Base-by-base conservation (phyloP, 2,113 vertebrate species). In the Oreochromis spilurus region DNA sequence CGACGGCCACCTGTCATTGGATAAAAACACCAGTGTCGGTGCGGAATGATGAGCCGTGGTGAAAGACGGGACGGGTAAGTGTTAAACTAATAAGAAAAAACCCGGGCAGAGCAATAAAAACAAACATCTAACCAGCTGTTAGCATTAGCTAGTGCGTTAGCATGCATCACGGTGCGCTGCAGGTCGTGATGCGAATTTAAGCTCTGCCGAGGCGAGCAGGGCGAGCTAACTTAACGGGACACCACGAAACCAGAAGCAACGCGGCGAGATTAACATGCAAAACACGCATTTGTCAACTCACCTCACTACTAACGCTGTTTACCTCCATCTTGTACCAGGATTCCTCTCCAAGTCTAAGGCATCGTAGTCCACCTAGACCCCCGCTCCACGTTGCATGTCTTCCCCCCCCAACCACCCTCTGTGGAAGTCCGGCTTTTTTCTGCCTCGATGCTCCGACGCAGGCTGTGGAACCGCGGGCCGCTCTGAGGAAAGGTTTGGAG, bases 291-390 rank as follows among this genome's bases (percentile, higher is more conserved):
- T 50, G 9, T 85, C 43, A 50, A 95, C 96, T 93, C 95, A 97
- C 95, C 96, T 96, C 96, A 86, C 95, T 93, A 90, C 96, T 95
- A 86, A 96, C 94, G 93, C 95, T 96, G 93, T 96, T 97, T 95
- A 97, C 96, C 96, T 98, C 98, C 97, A 98, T 98, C 96, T 97
- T 97, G 96, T 97, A 95, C 96, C 97, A 96, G 92, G 95, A 94
- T 94, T 96, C 95, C 84, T 96, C 96, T 96, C 89, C 4, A 75
- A 88, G 94, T 96, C 95, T 97, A 97, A 91, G 97, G 97, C 96
- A 97, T 97, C 96, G 96, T 97, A 92, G 90, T 95, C 91, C 38
- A 84, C 91, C 94, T 96, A 96, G 88, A 95, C 90, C 93, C 91
- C 91, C 82, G 85, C 90, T 94, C 91, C 94, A 94, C 90, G 95